Evolutionary conservation across 2,888 invertebrate genomes (phyloP).

Genomic region (Prosapia bicincta): DNA sequence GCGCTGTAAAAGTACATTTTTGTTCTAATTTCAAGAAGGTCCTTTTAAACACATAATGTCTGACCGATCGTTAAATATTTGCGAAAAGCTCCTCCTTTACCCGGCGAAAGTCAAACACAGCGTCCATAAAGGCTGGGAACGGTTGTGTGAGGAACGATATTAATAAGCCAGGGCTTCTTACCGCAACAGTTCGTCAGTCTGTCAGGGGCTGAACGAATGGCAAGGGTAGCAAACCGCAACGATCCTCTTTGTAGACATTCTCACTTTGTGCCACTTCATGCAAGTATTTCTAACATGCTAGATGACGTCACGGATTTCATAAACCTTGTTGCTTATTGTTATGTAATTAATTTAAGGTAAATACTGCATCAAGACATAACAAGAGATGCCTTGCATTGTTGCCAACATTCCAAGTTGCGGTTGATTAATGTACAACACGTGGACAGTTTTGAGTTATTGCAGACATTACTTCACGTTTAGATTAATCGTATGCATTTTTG

Average conservation of each 20-base stretch:
- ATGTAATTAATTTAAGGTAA: background rate
- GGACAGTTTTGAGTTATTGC: background rate
- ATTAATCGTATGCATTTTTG: too few relatives aligned
- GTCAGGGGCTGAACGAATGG: background rate
- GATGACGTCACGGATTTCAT: background rate
- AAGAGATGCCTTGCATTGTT: background rate
- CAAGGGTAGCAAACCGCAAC: background rate
- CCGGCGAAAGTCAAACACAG: background rate
- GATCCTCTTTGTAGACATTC: conserved; percentile 2
- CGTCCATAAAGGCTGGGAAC: background rate
- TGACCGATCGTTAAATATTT: background rate
- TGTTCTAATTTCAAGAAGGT: too few relatives aligned
- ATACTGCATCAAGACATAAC: background rate
- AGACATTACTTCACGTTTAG: too few relatives aligned
- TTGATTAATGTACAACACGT: background rate
- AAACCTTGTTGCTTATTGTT: background rate
- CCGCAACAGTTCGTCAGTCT: background rate
- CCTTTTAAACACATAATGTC: too few relatives aligned
- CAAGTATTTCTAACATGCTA: background rate
- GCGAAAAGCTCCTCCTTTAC: background rate
- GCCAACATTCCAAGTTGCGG: background rate
- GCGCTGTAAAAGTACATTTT: too few relatives aligned
- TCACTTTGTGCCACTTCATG: background rate
- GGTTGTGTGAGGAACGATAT: background rate
- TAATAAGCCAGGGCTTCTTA: background rate